Percentiles rank a stretch among this genome's conserved stretches.
These are phyloP conservation scores for Dryococelus australis DNA, from an alignment of 2,888 invertebrate genomes.

Conservation along the genomic window DNA sequence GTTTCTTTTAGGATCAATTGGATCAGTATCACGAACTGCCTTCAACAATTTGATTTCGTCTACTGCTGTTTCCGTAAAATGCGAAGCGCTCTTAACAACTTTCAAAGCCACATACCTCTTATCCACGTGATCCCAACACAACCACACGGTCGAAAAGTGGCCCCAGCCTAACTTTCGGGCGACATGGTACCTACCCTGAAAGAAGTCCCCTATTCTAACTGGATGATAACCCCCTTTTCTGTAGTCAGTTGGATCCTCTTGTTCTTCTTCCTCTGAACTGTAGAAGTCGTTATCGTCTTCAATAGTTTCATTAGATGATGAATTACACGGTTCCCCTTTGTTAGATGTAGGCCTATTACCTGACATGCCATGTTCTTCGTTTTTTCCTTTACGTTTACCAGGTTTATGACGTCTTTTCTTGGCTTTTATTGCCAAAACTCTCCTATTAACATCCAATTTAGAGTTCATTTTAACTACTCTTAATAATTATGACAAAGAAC, in stretches of 20 bases:
- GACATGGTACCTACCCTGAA: slow-evolving; percentile 92
- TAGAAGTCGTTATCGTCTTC: slow-evolving; percentile 76
- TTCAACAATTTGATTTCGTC: slow-evolving; percentile 98
- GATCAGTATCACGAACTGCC: slow-evolving; percentile 94
- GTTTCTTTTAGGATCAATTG: slow-evolving; percentile 88
- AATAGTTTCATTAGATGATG: slow-evolving; percentile 80
- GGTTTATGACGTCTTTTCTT: slow-evolving; percentile 86
- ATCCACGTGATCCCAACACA: slow-evolving; percentile 96
- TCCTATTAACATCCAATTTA: slow-evolving; percentile 80
- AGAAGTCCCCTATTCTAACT: slow-evolving; percentile 97
- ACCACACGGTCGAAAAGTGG: slow-evolving; percentile 99
- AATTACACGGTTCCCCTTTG: slow-evolving; percentile 48
- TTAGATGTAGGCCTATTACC: slow-evolving; percentile 48
- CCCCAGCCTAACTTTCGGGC: slow-evolving; percentile 98
- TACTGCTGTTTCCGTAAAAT: slow-evolving; percentile 98
- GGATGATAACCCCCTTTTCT: slow-evolving; percentile 99
- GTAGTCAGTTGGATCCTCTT: slow-evolving; percentile 97
- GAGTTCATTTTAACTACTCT: slow-evolving; percentile 70
- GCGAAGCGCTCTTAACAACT: slow-evolving; percentile 98
- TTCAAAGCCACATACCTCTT: slow-evolving; percentile 97
- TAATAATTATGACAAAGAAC: slow-evolving; percentile 31
- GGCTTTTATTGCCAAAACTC: slow-evolving; percentile 90
- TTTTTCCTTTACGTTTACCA: slow-evolving; percentile 83
- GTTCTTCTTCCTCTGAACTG: slow-evolving; percentile 92
- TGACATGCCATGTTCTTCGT: slow-evolving; percentile 65